Base-by-base conservation (phyloP, 2,888 invertebrate genomes). In the Eudemis profundana region DNA sequence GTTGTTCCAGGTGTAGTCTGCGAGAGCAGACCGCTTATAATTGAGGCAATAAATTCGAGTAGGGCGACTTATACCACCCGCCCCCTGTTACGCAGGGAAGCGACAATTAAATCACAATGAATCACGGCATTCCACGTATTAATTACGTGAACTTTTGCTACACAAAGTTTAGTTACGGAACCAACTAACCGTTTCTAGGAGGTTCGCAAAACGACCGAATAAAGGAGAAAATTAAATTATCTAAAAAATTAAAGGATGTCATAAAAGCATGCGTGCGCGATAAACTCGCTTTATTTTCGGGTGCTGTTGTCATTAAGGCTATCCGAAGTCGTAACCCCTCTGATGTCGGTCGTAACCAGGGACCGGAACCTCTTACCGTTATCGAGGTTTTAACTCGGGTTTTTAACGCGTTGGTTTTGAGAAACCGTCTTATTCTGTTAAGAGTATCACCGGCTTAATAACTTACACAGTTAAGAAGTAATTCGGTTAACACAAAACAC, bases 51-150 rank as follows among this genome's bases (percentile, higher is more conserved):
- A 90, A 91, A 90, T 91, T 85, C 80, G 68, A 47, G 74, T 77
- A 76, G 78, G 78, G 78, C 81, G 84, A 84, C 86, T 87, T 84
- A 79, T 79, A 82, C 82, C 79, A 63, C 75, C 75, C 74, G 69
- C 72, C 76, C 75, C 73, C 72, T 76, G 73, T 80, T 76, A 51
- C 59, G 76, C 77, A 78, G 79, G 80, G 86, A 82, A 81, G 85
- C 84, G 86, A 85, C 90, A 88, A 89, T 90, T 89, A 90, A 90
- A 91, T 85, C 82, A 81, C 78, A 77, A 76, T 83, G 81, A 85
- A 83, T 89, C 88, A 84, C 81, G 82, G 82, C 81, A 78, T 80
- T 78, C 78, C 74, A 81, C 85, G 65, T 60, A 60, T 65, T 86
- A 84, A 90, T 89, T 87, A 84, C 79, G 74, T 69, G 67, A 68